Conservation (phyloP, 2,888 invertebrate genomes). For the Smittia sp. region DNA sequence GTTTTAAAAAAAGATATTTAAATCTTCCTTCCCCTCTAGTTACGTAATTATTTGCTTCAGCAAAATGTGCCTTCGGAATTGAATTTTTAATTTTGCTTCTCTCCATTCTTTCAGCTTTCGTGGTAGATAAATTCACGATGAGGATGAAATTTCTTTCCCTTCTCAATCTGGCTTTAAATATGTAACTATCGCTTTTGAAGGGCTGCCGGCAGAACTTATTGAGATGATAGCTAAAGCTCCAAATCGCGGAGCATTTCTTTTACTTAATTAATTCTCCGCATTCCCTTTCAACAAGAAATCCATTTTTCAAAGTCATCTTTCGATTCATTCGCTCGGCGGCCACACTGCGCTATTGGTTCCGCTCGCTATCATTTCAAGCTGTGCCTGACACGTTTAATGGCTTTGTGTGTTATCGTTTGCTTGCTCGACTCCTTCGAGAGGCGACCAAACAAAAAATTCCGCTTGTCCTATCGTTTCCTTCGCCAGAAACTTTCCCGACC, state of each 20-base stretch:
- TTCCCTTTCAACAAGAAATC: not conserved
- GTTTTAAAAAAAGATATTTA: not conserved
- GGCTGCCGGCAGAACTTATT: no score
- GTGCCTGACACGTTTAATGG: slow-evolving; percentile 8
- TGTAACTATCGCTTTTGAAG: no score
- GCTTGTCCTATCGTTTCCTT: not conserved
- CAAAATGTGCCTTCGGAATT: not conserved
- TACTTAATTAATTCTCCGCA: not conserved
- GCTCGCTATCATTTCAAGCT: not conserved
- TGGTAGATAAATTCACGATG: not conserved
- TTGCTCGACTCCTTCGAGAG: not conserved
- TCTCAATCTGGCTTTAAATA: no score
- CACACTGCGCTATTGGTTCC: no score
- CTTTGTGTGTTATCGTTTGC: not conserved
- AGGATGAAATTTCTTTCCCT: no score
- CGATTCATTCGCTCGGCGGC: no score
- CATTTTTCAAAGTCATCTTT: not conserved
- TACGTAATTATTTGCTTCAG: not conserved
- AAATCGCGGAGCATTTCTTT: no score
- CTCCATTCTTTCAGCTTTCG: not conserved
- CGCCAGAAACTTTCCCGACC: not conserved
- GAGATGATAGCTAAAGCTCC: no score
- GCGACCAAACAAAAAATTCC: not conserved
- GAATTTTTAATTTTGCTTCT: not conserved
- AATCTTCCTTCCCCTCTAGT: not conserved